Conservation (phyloP, 1,140 invertebrate species). For the Drosophila prosaltans region DNA sequence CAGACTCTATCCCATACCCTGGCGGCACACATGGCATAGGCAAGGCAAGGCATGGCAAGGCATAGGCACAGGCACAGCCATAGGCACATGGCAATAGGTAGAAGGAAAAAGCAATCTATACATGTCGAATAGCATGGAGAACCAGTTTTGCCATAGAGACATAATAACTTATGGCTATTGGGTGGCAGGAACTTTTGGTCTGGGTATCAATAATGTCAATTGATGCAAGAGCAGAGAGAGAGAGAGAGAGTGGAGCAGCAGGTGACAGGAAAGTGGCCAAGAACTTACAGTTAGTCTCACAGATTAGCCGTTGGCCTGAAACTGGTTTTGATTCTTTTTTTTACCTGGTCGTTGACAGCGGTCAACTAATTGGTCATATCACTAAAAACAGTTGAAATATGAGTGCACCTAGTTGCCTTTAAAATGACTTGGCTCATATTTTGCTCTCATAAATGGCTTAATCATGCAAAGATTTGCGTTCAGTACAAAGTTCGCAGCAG, state of each 20-base stretch:
- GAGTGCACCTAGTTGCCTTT: conserved; percentile 34
- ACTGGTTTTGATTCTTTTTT: neutral
- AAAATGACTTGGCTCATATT: conserved; percentile 40
- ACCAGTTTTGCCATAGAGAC: conserved; percentile 65
- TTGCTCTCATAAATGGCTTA: conserved; percentile 63
- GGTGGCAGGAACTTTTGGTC: conserved; percentile 73
- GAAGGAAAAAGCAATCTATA: conserved; percentile 61
- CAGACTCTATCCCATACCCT: neutral
- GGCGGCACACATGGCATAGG: conserved; percentile 48
- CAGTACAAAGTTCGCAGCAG: conserved; percentile 44
- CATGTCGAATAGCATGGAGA: conserved; percentile 56
- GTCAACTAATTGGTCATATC: conserved; percentile 63
- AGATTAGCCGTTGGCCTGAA: conserved; percentile 18
- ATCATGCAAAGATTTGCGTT: conserved; percentile 44
- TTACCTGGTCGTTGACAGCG: conserved; percentile 51
- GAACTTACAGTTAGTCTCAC: conserved; percentile 41
- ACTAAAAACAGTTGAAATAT: conserved; percentile 73
- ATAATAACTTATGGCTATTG: conserved; percentile 79
- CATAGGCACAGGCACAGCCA: conserved; percentile 47
- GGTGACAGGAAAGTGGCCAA: conserved; percentile 21
- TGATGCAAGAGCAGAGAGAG: conserved; percentile 57
- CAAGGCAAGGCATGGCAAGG: conserved; percentile 49
- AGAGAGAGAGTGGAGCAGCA: conserved; percentile 37
- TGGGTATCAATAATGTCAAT: conserved; percentile 74
- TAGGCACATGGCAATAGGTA: conserved; percentile 41